Percentiles rank a stretch among this genome's conserved stretches.
These are phyloP conservation scores for Leucoma salicis DNA, from an alignment of 2,888 invertebrate genomes.

Conservation along the genomic window DNA sequence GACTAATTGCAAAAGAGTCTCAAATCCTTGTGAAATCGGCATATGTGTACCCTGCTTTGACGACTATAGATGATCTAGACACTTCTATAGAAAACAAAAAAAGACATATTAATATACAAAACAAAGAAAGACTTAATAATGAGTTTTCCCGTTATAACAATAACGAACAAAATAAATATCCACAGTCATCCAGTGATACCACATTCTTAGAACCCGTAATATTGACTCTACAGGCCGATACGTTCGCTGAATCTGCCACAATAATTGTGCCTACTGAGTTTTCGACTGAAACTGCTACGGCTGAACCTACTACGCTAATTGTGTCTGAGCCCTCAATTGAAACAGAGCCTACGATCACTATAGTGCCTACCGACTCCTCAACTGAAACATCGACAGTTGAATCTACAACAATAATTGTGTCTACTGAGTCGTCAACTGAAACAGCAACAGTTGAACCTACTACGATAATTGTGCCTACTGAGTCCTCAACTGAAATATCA, in stretches of 20 bases:
- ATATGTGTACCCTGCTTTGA: conserved; percentile 6
- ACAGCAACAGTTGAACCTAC: conserved; percentile 1
- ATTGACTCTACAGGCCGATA: too few relatives aligned
- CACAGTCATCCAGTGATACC: not conserved
- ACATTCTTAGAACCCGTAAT: not conserved
- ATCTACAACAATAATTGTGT: not conserved
- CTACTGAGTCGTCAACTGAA: not conserved
- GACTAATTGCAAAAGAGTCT: conserved; percentile 16
- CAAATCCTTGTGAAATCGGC: conserved; percentile 16
- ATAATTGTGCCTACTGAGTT: not conserved
- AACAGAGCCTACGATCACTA: conserved; percentile 1
- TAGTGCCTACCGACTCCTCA: not conserved
- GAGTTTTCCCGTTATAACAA: not conserved
- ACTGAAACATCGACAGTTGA: not conserved
- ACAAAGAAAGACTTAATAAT: not conserved
- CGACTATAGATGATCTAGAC: not conserved
- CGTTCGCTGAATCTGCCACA: not conserved
- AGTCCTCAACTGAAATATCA: conserved; percentile 1
- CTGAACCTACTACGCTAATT: not conserved
- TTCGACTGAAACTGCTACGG: not conserved
- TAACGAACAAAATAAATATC: not conserved
- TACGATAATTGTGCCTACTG: not conserved
- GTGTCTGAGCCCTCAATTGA: not conserved
- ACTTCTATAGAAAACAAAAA: not conserved
- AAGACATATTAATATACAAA: not conserved